phyloP scores from a whole-genome alignment of 2,888 invertebrate genomes.

The Trachelus stipa region DNA sequence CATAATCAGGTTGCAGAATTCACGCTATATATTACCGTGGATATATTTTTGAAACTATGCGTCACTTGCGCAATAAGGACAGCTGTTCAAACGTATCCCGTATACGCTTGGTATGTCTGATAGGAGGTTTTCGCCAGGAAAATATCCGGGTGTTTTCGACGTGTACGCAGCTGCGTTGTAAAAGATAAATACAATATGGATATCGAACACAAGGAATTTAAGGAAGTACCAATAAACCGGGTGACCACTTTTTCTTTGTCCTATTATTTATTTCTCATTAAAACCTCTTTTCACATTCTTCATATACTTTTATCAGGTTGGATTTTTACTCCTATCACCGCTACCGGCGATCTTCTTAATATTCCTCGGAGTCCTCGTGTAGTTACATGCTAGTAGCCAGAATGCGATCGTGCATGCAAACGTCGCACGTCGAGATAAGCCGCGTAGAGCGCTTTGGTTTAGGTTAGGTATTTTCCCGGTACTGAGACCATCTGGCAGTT shows the following conservation, averaged over 20 bases:
- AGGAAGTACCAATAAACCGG: not conserved
- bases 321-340: not conserved
- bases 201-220: not conserved
- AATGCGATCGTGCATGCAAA: constrained; percentile 29
- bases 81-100: not conserved
- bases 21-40: not conserved
- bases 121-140: not conserved
- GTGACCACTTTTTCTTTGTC: not conserved
- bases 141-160: not conserved
- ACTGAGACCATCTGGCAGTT: not conserved
- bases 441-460: not conserved
- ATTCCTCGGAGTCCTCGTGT: constrained; percentile 26
- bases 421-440: not conserved
- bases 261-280: not conserved
- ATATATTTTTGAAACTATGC: not conserved
- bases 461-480: constrained; percentile 25
- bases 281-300: not conserved
- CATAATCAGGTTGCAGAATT: not conserved
- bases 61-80: not conserved
- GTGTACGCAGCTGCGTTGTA: not conserved
- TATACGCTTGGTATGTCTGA: not conserved
- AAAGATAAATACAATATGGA: not conserved
- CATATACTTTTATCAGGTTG: not conserved
- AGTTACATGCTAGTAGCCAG: constrained; percentile 16
- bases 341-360: constrained; percentile 17